These are phyloP conservation scores for Nomada ruficornis DNA, from an alignment of 2,888 invertebrate species.

Conservation along the genomic window DNA sequence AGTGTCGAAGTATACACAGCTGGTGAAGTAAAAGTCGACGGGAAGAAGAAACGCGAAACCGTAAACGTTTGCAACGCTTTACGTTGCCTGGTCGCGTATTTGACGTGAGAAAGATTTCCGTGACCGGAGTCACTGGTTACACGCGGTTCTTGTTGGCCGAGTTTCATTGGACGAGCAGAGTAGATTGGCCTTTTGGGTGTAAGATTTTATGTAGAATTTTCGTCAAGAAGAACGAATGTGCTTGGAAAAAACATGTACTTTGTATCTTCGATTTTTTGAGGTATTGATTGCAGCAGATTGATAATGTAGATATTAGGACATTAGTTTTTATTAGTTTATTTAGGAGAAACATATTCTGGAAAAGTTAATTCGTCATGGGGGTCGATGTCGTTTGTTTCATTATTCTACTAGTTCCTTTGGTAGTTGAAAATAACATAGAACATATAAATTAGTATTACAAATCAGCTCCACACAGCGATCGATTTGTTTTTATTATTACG, in stretches of 20 bases:
- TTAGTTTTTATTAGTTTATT: neutral
- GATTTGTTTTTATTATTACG: neutral
- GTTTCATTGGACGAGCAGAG: neutral
- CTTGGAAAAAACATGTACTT: neutral
- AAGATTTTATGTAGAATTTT: too few species aligned
- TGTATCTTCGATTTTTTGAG: neutral
- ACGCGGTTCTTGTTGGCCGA: neutral
- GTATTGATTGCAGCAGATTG: neutral
- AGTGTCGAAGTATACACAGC: neutral
- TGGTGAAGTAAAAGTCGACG: neutral
- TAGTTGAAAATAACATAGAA: too few species aligned
- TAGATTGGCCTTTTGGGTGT: neutral
- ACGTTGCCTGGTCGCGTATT: constrained; percentile 2
- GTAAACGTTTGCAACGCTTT: constrained; percentile 1
- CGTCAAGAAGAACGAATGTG: too few species aligned
- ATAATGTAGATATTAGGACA: neutral
- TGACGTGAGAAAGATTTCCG: constrained; percentile 16
- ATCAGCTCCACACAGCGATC: too few species aligned
- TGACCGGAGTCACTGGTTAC: neutral
- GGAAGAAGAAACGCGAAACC: constrained; percentile 6
- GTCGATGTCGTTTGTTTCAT: too few species aligned
- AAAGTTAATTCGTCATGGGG: too few species aligned
- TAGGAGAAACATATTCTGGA: too few species aligned
- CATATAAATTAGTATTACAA: too few species aligned
- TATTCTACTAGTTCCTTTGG: too few species aligned